A percentile compares a stretch with the other conserved stretches of the same genome.
Evolutionary conservation across 2,888 invertebrate species (phyloP).

Genomic region (Apoda limacodes): DNA sequence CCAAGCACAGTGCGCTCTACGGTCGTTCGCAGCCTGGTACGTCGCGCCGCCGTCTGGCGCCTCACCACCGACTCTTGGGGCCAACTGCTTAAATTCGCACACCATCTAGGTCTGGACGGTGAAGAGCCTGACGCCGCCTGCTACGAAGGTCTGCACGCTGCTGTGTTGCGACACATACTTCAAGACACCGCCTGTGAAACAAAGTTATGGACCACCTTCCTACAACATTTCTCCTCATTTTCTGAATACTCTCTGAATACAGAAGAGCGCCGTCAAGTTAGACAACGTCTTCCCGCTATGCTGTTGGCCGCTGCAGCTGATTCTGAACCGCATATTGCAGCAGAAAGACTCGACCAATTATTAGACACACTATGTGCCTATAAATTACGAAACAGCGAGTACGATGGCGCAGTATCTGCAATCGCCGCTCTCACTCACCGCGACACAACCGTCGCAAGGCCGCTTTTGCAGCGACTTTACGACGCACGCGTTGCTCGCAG

Average conservation of each 20-base stretch:
- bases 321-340: conserved; percentile 13
- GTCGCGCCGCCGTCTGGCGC: conserved; percentile 40
- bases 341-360: conserved; percentile 20
- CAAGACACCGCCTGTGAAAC: not conserved
- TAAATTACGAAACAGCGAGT: conserved; percentile 22
- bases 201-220: not conserved
- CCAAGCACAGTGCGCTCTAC: conserved; percentile 37
- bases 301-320: conserved; percentile 22
- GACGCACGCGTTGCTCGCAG: conserved; percentile 30
- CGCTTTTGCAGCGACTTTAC: conserved; percentile 28
- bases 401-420: conserved; percentile 22
- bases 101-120: conserved; percentile 42
- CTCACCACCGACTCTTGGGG: conserved; percentile 32
- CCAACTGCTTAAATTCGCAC: conserved; percentile 32
- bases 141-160: conserved; percentile 40
- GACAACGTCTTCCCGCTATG: conserved; percentile 20
- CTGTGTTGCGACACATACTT: conserved; percentile 34
- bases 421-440: conserved; percentile 23
- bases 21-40: conserved; percentile 42
- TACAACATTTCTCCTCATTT: conserved; percentile 29
- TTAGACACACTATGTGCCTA: conserved; percentile 29
- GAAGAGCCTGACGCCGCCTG: conserved; percentile 27
- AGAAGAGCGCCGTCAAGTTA: conserved; percentile 26
- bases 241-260: conserved; percentile 29
- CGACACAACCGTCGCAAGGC: conserved; percentile 18